These are phyloP conservation scores for Nesospiza acunhae DNA, from an alignment of 2,113 vertebrate species.

Conservation along the genomic window DNA sequence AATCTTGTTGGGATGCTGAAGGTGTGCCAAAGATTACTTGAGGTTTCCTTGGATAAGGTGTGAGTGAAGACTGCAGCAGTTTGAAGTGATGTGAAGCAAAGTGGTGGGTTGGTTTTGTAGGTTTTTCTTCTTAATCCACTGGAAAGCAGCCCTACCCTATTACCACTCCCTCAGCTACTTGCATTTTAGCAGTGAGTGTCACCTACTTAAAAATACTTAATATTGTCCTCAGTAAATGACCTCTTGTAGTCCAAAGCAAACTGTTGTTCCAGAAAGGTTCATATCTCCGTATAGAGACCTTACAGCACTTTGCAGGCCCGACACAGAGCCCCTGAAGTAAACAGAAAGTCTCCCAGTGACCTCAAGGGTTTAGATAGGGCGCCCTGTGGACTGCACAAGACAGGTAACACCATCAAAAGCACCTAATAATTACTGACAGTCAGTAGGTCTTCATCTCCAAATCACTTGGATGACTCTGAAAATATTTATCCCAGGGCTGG, in stretches of 20 bases:
- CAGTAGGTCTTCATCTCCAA: neutral
- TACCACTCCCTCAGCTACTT: neutral
- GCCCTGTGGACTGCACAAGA: neutral
- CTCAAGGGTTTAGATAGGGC: neutral
- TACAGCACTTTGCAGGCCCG: neutral
- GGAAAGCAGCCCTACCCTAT: neutral
- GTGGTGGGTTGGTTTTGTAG: neutral
- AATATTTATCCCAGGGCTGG: neutral
- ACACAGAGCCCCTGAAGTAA: neutral
- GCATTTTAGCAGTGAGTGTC: neutral
- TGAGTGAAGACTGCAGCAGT: neutral
- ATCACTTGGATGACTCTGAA: neutral
- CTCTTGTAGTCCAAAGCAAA: neutral
- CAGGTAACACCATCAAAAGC: neutral
- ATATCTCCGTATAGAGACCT: neutral
- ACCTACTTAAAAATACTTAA: neutral
- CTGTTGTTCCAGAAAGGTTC: neutral
- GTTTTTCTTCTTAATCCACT: neutral
- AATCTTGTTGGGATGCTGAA: neutral
- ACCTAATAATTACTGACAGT: neutral
- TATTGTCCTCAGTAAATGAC: neutral
- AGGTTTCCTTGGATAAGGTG: constrained; percentile 7
- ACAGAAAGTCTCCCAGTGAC: neutral
- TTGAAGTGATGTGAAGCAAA: neutral
- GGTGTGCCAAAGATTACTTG: constrained; percentile 5